Evolutionary conservation across 2,888 invertebrate species (phyloP).

Genomic region (Conomelus anceps): DNA sequence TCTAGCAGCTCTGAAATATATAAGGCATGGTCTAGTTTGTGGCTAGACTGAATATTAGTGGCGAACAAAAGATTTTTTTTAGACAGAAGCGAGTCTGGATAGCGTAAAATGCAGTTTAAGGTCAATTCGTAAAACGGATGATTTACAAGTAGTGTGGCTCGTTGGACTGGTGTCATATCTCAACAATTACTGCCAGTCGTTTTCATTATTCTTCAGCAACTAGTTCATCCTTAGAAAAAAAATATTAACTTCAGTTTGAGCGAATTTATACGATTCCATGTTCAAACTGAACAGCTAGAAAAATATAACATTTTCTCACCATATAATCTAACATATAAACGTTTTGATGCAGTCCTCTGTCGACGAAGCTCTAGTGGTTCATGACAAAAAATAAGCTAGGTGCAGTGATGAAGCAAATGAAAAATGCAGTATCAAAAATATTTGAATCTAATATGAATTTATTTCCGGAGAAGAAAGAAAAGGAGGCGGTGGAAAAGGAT

Average conservation of each 20-base stretch:
- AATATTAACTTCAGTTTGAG: background rate
- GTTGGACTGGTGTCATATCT: background rate
- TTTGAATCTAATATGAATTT: too few species aligned
- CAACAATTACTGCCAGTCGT: background rate
- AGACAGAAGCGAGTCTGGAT: background rate
- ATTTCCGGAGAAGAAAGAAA: too few species aligned
- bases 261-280: background rate
- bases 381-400: too few species aligned
- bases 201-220: background rate
- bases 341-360: too few species aligned
- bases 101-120: background rate
- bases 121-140: background rate
- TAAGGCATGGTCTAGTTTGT: background rate
- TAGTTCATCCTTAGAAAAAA: background rate
- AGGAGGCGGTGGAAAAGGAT: too few species aligned
- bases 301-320: background rate
- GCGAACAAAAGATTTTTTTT: background rate
- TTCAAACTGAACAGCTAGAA: background rate
- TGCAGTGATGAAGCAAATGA: too few species aligned
- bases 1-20: too few species aligned
- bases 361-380: too few species aligned
- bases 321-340: too few species aligned
- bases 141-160: background rate
- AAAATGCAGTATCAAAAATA: too few species aligned
- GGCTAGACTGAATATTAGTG: background rate